These are phyloP conservation scores for Ceratotherium simum DNA, from an alignment of 2,113 vertebrate genomes.

Conservation along the genomic window DNA sequence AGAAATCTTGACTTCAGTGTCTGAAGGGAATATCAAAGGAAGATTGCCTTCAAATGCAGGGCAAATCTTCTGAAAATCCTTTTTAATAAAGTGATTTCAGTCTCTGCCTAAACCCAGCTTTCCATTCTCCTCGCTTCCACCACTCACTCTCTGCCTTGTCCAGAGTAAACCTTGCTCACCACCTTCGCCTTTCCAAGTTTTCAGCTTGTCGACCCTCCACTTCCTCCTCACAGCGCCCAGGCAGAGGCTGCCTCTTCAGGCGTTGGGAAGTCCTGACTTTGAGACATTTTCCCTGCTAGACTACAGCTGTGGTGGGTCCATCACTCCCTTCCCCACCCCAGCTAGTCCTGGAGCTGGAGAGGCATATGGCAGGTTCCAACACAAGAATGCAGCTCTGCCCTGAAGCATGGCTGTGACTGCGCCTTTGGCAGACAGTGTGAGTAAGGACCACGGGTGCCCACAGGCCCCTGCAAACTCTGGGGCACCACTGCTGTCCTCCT, in stretches of 20 bases:
- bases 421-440: neutral
- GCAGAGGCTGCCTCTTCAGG: neutral
- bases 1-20: neutral
- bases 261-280: neutral
- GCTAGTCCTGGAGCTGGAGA: neutral
- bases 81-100: neutral
- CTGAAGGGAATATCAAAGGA: neutral
- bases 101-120: neutral
- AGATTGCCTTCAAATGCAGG: neutral
- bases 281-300: too few species aligned
- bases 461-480: neutral
- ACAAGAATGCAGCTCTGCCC: accelerated
- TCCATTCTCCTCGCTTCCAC: accelerated
- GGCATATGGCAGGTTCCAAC: neutral
- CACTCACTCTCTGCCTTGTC: too few species aligned
- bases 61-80: neutral
- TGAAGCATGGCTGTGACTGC: neutral
- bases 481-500: neutral
- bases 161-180: neutral
- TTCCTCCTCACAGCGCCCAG: accelerated
- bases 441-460: neutral
- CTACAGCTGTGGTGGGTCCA: neutral
- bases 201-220: accelerated
- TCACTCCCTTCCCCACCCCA: neutral
- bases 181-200: too few species aligned